A percentile compares a stretch with the other conserved stretches of the same genome.
Evolutionary conservation across 2,113 vertebrate genomes (phyloP).

Genomic region (Cinclus mexicanus): DNA sequence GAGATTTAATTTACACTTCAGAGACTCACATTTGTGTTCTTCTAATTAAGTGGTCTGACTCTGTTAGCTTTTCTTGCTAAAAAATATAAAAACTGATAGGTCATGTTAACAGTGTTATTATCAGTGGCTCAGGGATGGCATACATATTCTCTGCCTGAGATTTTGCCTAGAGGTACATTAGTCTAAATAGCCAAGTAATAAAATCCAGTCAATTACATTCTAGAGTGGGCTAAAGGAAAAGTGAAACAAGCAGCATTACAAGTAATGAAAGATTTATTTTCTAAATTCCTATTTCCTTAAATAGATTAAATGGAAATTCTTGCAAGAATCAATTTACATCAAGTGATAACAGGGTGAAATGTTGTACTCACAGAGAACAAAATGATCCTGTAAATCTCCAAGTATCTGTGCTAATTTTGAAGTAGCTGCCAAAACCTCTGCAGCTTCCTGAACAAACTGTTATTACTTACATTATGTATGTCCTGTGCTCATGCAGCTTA

Average conservation of each 20-base stretch:
- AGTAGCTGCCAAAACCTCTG: neutral
- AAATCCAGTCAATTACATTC: neutral
- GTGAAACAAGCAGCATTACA: neutral
- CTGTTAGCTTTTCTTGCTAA: neutral
- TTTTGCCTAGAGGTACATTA: neutral
- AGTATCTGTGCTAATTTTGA: neutral
- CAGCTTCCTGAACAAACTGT: neutral
- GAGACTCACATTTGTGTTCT: neutral
- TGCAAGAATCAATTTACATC: neutral
- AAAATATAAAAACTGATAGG: neutral
- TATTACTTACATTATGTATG: rapidly evolving
- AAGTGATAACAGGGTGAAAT: neutral
- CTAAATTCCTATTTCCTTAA: neutral
- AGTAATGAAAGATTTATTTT: neutral
- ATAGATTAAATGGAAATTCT: neutral
- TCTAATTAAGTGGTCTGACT: neutral
- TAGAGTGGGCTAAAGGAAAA: neutral
- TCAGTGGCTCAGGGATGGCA: neutral
- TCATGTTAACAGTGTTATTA: neutral
- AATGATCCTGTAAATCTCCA: neutral
- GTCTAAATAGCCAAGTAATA: neutral
- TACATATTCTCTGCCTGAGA: neutral
- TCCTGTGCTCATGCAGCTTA: neutral
- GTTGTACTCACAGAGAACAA: neutral
- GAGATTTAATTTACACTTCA: neutral